Conservation (phyloP, 1,140 invertebrate species). For the Artemia franciscana region DNA sequence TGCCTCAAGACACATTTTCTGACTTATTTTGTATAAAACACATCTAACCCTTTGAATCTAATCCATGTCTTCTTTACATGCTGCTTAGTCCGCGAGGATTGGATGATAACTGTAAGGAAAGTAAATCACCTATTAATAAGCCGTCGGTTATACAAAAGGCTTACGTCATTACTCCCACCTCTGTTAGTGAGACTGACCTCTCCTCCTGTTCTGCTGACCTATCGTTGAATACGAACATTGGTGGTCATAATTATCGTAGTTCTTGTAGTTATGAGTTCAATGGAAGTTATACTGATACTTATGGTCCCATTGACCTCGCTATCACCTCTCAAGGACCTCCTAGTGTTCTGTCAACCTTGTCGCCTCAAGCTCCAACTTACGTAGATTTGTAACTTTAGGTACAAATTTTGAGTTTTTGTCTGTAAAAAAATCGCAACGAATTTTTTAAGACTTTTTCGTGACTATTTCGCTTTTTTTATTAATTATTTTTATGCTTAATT, state of each 20-base stretch:
- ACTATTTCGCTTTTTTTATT: background rate
- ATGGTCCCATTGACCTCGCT: background rate
- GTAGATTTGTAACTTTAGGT: conserved; percentile 50
- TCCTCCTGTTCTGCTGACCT: background rate
- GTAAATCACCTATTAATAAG: too few species aligned
- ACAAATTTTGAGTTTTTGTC: background rate
- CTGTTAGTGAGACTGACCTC: background rate
- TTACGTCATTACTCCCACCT: too few species aligned
- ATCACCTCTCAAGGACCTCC: background rate
- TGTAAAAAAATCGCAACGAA: background rate
- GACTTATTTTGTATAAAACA: background rate
- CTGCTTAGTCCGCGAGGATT: background rate
- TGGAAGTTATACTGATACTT: background rate
- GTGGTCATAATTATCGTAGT: background rate
- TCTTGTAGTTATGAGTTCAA: background rate
- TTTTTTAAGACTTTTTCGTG: background rate
- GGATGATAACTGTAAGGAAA: background rate
- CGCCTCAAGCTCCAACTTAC: conserved; percentile 70
- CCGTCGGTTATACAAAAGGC: too few species aligned
- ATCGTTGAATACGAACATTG: background rate
- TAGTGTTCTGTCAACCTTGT: conserved; percentile 15
- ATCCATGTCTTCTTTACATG: background rate
- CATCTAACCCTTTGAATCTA: background rate
- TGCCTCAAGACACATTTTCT: background rate
- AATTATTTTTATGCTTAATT: background rate